Conservation (phyloP, 2,797 vertebrate genomes). For the Parotocinclus haroldoi region DNA sequence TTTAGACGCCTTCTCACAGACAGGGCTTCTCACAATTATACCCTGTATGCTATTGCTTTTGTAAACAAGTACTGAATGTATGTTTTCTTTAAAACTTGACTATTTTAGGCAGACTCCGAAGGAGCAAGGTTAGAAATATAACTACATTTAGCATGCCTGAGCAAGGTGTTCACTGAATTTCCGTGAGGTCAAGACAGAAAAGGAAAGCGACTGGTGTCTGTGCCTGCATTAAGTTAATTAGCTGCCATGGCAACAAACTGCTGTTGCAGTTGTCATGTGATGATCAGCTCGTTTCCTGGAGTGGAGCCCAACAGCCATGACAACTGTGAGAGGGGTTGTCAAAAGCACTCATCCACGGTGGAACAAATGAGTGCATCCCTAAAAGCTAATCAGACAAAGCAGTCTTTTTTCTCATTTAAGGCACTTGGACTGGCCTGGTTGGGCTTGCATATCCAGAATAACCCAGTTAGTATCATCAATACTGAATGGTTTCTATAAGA, state of each 20-base stretch:
- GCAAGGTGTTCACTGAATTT: background rate
- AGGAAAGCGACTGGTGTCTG: constrained; percentile 22
- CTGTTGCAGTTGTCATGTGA: constrained; percentile 44
- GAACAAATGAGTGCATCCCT: constrained; percentile 17
- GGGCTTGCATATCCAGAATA: constrained; percentile 40
- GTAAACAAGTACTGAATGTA: too few relatives aligned
- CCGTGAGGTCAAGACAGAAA: constrained; percentile 12
- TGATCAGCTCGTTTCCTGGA: constrained; percentile 34
- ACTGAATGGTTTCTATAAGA: constrained; percentile 37
- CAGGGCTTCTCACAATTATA: too few relatives aligned
- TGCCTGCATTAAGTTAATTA: constrained; percentile 56
- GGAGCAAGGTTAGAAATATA: too few relatives aligned
- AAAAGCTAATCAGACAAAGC: constrained; percentile 28
- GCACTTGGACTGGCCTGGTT: constrained; percentile 10
- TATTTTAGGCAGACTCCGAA: too few relatives aligned
- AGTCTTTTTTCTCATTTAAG: constrained; percentile 16
- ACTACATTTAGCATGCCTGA: background rate
- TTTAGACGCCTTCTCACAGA: too few relatives aligned
- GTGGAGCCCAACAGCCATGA: constrained; percentile 45
- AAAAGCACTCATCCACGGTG: constrained; percentile 24
- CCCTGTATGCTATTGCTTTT: too few relatives aligned
- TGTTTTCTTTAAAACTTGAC: too few relatives aligned
- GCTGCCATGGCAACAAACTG: constrained; percentile 59
- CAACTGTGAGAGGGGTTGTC: constrained; percentile 40
- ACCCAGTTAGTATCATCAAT: constrained; percentile 60